Percentiles rank a stretch among this genome's conserved stretches.
Evolutionary conservation across 2,113 vertebrate genomes (phyloP).

Genomic region (Protomyctophum bolini): DNA sequence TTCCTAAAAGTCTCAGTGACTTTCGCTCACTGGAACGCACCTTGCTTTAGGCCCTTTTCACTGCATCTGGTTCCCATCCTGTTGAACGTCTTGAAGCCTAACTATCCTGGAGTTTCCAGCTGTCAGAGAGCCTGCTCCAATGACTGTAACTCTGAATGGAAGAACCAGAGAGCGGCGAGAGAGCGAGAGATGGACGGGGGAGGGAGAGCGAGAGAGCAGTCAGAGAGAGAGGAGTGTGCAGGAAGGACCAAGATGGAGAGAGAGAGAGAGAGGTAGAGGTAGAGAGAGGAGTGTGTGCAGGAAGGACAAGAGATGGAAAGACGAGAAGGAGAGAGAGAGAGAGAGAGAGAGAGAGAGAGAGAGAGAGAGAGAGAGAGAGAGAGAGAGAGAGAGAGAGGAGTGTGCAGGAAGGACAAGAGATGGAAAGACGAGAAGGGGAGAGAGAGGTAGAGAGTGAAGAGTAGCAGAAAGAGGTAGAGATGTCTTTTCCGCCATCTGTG

Average conservation of each 20-base stretch:
- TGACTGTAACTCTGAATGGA: constrained; percentile 56
- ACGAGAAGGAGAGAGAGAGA: neutral
- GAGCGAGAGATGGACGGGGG: neutral
- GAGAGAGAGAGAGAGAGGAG: neutral
- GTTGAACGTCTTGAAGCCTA: constrained; percentile 58
- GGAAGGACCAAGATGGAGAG: neutral
- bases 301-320: neutral
- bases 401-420: no score
- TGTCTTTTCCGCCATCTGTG: neutral
- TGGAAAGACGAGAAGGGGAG: neutral
- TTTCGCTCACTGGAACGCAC: constrained; percentile 33
- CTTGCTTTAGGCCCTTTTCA: constrained; percentile 25
- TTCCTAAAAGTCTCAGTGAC: constrained; percentile 7
- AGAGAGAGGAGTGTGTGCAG: neutral
- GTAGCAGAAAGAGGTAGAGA: constrained; percentile 11
- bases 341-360: constrained; percentile 3
- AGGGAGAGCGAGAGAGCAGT: neutral
- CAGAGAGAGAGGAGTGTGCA: neutral
- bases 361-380: neutral
- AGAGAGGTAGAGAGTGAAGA: neutral
- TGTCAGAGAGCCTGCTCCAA: constrained; percentile 48
- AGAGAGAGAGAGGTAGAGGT: constrained; percentile 7
- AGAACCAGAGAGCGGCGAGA: constrained; percentile 56
- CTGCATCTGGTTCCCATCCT: constrained; percentile 63
- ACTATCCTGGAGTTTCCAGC: constrained; percentile 62